Conservation (phyloP, 1,140 invertebrate species). For the Scaptomyza pallida region DNA sequence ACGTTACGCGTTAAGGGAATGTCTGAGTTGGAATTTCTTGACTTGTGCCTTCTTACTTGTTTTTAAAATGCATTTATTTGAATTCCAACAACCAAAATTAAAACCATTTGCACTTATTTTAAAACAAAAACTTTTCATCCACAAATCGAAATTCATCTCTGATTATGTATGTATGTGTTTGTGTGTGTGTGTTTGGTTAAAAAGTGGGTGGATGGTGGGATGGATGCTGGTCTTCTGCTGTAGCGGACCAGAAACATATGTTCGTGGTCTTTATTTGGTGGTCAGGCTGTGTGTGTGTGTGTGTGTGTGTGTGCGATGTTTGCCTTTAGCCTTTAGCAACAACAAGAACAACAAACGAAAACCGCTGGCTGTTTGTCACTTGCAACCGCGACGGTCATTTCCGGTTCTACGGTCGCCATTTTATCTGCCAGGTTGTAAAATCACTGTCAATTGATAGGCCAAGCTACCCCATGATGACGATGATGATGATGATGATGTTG, state of each 20-base stretch:
- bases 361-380: constrained; percentile 75
- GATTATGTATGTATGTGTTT: no score
- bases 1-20: no score
- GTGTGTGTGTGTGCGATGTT: constrained; percentile 21
- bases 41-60: no score
- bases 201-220: background rate
- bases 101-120: no score
- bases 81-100: no score
- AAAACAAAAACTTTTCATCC: no score
- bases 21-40: no score
- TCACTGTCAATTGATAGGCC: constrained; percentile 72
- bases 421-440: constrained; percentile 57
- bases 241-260: constrained; percentile 74
- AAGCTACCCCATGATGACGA: constrained; percentile 31
- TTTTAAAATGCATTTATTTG: no score
- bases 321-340: constrained; percentile 9
- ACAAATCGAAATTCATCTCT: no score
- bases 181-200: no score
- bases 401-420: constrained; percentile 50
- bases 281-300: constrained; percentile 42
- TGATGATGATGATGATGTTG: background rate
- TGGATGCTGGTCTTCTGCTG: background rate
- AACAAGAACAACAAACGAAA: no score
- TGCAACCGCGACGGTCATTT: constrained; percentile 71
- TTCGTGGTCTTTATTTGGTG: constrained; percentile 79